A percentile compares a stretch with the other conserved stretches of the same genome.
phyloP scores from a whole-genome alignment of 2,113 vertebrate species.

The Sterna hirundo region DNA sequence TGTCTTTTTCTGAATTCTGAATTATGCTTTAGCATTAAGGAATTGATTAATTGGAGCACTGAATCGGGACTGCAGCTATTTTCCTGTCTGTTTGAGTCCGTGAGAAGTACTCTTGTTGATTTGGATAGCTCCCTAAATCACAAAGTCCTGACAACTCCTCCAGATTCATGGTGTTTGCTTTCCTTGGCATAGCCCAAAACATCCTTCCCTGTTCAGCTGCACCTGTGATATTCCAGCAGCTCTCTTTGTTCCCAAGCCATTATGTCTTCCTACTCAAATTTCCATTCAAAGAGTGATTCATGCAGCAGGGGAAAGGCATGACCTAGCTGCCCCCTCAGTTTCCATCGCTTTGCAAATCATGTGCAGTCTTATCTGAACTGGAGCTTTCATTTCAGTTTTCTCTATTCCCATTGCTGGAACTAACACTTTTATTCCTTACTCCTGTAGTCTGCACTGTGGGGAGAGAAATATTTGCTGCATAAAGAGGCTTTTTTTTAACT shows the following conservation, averaged over 20 bases:
- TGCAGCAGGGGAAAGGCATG: constrained; percentile 57
- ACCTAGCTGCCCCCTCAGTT: constrained; percentile 63
- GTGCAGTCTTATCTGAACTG: not conserved
- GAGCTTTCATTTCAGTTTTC: constrained; percentile 22
- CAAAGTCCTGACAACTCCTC: constrained; percentile 49
- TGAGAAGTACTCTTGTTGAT: constrained; percentile 34
- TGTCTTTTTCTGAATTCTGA: not conserved
- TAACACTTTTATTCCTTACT: not conserved
- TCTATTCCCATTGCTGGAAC: not conserved
- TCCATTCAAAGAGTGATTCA: constrained; percentile 62
- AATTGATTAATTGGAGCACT: not conserved
- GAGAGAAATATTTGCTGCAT: not conserved
- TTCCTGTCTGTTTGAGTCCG: not conserved
- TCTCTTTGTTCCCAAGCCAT: constrained; percentile 63
- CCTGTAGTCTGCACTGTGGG: not conserved
- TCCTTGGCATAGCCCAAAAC: constrained; percentile 59
- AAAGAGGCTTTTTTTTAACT: not conserved
- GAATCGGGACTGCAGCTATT: not conserved
- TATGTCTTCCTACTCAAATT: constrained; percentile 65
- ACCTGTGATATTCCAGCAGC: constrained; percentile 63
- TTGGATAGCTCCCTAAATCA: constrained; percentile 52
- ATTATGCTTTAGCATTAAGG: not conserved
- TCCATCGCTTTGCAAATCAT: constrained; percentile 50
- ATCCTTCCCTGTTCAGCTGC: constrained; percentile 51
- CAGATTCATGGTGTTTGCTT: constrained; percentile 56